Evolutionary conservation across 2,888 invertebrate species (phyloP).

Genomic region (Stenichneumon culpator): DNA sequence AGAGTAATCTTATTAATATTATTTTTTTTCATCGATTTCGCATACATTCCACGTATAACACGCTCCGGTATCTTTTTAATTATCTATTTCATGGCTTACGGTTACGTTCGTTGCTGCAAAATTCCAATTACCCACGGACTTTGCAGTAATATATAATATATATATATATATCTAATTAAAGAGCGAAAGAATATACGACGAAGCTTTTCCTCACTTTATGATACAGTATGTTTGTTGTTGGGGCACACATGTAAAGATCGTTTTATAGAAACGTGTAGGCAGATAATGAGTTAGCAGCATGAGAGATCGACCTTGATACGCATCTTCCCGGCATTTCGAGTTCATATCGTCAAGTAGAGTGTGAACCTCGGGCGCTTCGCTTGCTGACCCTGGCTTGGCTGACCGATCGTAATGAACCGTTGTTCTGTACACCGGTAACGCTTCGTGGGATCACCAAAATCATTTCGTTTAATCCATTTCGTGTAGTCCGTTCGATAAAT

Average conservation of each 20-base stretch:
- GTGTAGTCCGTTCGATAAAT: background rate
- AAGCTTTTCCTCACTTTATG: constrained; percentile 37
- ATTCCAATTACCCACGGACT: constrained; percentile 71
- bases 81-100: constrained; percentile 54
- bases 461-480: constrained; percentile 22
- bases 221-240: background rate
- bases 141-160: constrained; percentile 63
- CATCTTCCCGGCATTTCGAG: constrained; percentile 81
- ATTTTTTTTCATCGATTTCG: constrained; percentile 34
- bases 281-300: constrained; percentile 44
- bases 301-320: constrained; percentile 83
- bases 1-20: constrained; percentile 1
- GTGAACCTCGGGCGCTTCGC: constrained; percentile 74
- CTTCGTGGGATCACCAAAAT: constrained; percentile 45
- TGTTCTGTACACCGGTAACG: constrained; percentile 50
- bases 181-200: constrained; percentile 70
- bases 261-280: constrained; percentile 4
- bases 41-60: constrained; percentile 14
- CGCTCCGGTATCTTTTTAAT: constrained; percentile 41
- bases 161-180: constrained; percentile 58
- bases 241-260: constrained; percentile 2
- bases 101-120: constrained; percentile 43
- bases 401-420: constrained; percentile 60
- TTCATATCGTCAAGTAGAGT: constrained; percentile 83
- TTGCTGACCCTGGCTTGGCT: constrained; percentile 62